Evolutionary conservation across 2,888 invertebrate genomes (phyloP).

Genomic region (Drosophila greeni): DNA sequence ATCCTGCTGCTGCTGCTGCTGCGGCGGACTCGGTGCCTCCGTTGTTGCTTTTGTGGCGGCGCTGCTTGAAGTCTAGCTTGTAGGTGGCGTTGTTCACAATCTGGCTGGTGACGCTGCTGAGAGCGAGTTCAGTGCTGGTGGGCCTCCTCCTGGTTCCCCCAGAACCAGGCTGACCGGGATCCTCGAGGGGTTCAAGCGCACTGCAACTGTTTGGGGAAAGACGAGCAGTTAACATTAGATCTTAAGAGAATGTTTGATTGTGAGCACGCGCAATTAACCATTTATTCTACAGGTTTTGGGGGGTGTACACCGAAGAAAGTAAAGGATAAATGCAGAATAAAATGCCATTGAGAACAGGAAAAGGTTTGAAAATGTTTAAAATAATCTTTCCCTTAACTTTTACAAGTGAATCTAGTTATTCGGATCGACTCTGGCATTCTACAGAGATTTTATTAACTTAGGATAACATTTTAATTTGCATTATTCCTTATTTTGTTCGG

Average conservation of each 20-base stretch:
- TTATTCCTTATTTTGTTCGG: neutral
- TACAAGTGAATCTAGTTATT: neutral
- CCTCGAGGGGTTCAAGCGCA: conserved; percentile 54
- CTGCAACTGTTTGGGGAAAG: conserved; percentile 42
- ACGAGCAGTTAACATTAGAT: neutral
- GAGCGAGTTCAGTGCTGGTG: conserved; percentile 60
- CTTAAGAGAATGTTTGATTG: neutral
- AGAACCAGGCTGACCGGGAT: conserved; percentile 24
- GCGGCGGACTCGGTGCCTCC: neutral
- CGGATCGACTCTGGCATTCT: neutral
- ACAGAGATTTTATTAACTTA: neutral
- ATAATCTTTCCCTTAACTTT: neutral
- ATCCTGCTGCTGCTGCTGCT: neutral
- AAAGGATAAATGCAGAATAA: neutral
- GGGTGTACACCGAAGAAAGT: conserved; percentile 4
- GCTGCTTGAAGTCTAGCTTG: conserved; percentile 69
- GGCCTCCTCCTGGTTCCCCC: conserved; percentile 48
- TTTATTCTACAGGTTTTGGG: conserved; percentile 22
- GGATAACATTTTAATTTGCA: neutral
- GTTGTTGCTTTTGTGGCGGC: conserved; percentile 64
- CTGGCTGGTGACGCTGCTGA: conserved; percentile 66
- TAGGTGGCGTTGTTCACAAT: conserved; percentile 65
- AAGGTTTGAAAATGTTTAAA: neutral
- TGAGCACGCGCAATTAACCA: conserved; percentile 24
- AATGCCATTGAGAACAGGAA: neutral